Base-by-base conservation (phyloP, 2,888 invertebrate genomes). In the Eupithecia insigniata region DNA sequence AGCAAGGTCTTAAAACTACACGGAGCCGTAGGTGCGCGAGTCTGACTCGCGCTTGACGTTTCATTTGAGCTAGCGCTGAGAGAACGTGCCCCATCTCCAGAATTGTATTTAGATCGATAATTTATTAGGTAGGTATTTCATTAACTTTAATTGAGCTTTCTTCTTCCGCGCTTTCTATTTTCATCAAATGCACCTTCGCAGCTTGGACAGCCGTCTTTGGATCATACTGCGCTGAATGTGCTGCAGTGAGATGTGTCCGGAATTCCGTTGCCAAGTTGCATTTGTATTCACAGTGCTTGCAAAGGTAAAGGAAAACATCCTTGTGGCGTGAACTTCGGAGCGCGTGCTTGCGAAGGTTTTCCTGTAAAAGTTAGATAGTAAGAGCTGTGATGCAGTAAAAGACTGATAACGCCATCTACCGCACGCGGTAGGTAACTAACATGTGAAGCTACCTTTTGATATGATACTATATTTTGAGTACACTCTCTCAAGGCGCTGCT, bases 311-410 rank as follows among this genome's bases (percentile, higher is more conserved):
- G 73, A 92, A 96, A 83, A 96, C 95, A 1, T 97, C 97, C 0
- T 95, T 95, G 90, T 98, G 98, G 68, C 96, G 96, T 70, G 95
- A 96, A 14, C 97, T 97, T 46, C 96, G 96, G 0, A 98, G 90
- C 2, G 98, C 96, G 90, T 98, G 98, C 84, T 98, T 98, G 6
- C 98, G 95, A 16, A 98, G 95, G 87, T 98, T 98, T 87, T 98
- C 98, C 96, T 97, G 89, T 28, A 90, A 80, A 51, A 51, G 46
- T 22, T 46, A 22, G 46, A 22, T 14, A 16, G 39, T 32, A 51
- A 18, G 22, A 55, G 26, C 51, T 61, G 16, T 7, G 30, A 36
- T 16, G 39, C 16, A 43, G 22, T 51, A 2, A n/a, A n/a, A 46
- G 46, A 18, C 39, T 64, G 16, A 58, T 66, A 70, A 22, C 72